Percentiles rank a stretch among this genome's conserved stretches.
Evolutionary conservation across 2,113 vertebrate genomes (phyloP).

Genomic region (Pipa parva): DNA sequence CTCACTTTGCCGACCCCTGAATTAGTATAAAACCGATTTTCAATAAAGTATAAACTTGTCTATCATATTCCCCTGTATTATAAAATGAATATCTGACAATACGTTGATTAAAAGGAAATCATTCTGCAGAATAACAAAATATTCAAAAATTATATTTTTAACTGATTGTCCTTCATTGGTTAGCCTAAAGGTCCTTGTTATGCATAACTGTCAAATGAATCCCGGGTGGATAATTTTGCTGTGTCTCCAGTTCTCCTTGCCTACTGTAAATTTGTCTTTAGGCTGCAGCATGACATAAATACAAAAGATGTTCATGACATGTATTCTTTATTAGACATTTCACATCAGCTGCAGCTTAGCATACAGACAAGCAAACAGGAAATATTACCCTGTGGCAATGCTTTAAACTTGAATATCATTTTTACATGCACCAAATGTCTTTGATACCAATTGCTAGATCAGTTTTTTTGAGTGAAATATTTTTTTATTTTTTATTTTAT

Average conservation of each 20-base stretch:
- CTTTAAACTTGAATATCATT: conserved; percentile 1
- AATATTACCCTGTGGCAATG: background rate
- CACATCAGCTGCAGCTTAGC: background rate
- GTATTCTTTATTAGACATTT: background rate
- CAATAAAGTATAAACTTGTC: too few relatives aligned
- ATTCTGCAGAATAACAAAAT: background rate
- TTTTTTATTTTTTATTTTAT: background rate
- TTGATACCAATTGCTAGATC: background rate
- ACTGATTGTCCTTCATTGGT: conserved; percentile 4
- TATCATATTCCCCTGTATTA: too few relatives aligned
- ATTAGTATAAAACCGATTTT: too few relatives aligned
- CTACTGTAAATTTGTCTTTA: conserved; percentile 5
- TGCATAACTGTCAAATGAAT: conserved; percentile 16
- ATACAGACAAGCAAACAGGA: background rate
- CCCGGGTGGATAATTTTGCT: background rate
- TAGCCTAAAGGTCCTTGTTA: conserved; percentile 4
- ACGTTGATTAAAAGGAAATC: background rate
- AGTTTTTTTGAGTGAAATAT: conserved; percentile 1
- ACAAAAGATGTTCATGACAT: conserved; percentile 1
- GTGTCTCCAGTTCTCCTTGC: background rate
- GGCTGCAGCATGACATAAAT: conserved; percentile 6
- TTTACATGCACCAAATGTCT: background rate
- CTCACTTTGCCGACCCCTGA: too few relatives aligned
- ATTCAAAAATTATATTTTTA: conserved; percentile 10
- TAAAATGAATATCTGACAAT: background rate